Conservation (phyloP, 35 echinoderm and acorn worm species). For the Acanthaster planci region DNA sequence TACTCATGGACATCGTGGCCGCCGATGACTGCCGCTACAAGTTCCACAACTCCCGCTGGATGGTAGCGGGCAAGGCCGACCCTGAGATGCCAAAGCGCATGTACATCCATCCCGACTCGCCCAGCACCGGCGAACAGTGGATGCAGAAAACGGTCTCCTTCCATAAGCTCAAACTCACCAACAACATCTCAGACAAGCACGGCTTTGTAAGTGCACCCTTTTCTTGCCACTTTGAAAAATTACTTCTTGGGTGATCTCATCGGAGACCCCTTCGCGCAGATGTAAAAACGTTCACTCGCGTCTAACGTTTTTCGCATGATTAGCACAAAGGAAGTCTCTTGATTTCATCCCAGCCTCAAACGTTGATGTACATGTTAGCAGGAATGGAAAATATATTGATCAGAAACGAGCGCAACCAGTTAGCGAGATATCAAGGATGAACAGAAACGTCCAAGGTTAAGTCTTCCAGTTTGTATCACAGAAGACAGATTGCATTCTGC, state of each 20-base stretch:
- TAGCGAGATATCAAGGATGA: too few species aligned
- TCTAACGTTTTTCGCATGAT: too few species aligned
- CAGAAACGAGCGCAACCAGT: too few species aligned
- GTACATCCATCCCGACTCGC: conserved; percentile 98
- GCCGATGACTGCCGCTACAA: conserved; percentile 99
- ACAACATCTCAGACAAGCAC: conserved; percentile 99
- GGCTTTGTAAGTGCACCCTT: conserved; percentile 89
- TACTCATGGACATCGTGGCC: conserved; percentile 98
- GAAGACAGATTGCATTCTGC: too few species aligned
- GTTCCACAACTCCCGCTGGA: conserved; percentile 99
- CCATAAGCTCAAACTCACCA: conserved; percentile 98
- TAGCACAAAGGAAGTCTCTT: too few species aligned
- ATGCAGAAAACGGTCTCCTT: conserved; percentile 99
- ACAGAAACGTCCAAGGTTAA: too few species aligned
- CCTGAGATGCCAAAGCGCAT: conserved; percentile 99
- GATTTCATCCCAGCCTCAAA: too few species aligned
- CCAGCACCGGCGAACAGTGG: conserved; percentile 97
- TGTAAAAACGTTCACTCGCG: too few species aligned
- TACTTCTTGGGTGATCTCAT: background rate
- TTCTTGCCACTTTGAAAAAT: background rate
- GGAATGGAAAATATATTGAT: too few species aligned
- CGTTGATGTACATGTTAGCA: too few species aligned
- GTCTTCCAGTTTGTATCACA: too few species aligned
- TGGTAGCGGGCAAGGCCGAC: conserved; percentile 98
- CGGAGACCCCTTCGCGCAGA: too few species aligned